Conservation (phyloP, 1,140 invertebrate species). For the Diploscapter pachys region DNA sequence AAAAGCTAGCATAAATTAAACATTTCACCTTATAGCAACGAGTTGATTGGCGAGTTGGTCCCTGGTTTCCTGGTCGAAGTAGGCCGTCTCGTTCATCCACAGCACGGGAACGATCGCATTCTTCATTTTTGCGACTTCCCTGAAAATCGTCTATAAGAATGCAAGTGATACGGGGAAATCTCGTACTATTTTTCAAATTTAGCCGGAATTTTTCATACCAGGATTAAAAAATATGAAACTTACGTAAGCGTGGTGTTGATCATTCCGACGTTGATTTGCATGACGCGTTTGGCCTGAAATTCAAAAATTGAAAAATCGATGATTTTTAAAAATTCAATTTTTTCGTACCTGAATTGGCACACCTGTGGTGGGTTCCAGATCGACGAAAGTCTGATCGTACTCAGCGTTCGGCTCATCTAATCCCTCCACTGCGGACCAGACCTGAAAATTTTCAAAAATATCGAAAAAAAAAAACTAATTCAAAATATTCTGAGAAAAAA, state of each 20-base stretch:
- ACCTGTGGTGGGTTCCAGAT: constrained; percentile 51
- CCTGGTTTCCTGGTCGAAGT: constrained; percentile 34
- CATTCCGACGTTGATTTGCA: constrained; percentile 56
- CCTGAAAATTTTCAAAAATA: constrained; percentile 1
- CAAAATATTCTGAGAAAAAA: too few relatives aligned
- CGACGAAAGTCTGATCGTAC: constrained; percentile 48
- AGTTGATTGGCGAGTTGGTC: constrained; percentile 27
- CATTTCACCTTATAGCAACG: neutral
- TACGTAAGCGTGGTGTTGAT: constrained; percentile 31
- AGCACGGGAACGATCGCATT: constrained; percentile 30
- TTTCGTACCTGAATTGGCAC: constrained; percentile 45
- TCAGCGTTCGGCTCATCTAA: constrained; percentile 23
- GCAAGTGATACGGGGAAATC: too few relatives aligned
- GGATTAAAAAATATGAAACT: too few relatives aligned
- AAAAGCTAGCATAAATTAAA: too few relatives aligned
- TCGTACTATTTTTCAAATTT: too few relatives aligned
- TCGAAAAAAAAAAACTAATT: too few relatives aligned
- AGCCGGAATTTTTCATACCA: too few relatives aligned
- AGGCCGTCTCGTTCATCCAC: constrained; percentile 38
- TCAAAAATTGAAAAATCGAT: too few relatives aligned
- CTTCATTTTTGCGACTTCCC: constrained; percentile 10
- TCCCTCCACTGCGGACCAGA: constrained; percentile 20
- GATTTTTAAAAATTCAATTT: too few relatives aligned
- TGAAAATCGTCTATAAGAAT: constrained; percentile 9
- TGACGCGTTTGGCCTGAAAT: constrained; percentile 14